Percentiles rank a stretch among this genome's conserved stretches.
phyloP scores from a whole-genome alignment of 2,888 invertebrate species.

The Heliconius erato region DNA sequence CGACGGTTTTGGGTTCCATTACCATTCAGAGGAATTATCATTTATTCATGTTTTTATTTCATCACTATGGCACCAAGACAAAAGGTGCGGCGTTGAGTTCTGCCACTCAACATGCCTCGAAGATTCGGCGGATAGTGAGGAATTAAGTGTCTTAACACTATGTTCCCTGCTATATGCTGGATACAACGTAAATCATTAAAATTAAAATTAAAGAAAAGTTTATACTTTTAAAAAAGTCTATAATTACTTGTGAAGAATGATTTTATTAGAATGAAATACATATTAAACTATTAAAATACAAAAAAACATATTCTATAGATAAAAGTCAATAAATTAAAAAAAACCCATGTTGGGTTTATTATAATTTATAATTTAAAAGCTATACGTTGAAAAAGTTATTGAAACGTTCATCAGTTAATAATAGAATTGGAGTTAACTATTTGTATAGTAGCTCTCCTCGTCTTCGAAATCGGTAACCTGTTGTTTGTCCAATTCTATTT shows the following conservation, averaged over 20 bases:
- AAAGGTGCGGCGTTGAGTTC: no score
- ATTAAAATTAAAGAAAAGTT: no score
- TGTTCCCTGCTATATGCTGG: no score
- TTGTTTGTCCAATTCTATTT: constrained; percentile 46
- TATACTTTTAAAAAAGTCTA: no score
- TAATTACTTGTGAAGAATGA: not conserved
- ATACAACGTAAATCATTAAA: no score
- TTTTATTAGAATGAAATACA: not conserved
- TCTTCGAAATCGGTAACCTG: constrained; percentile 23
- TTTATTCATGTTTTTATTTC: no score
- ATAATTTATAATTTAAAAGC: not conserved
- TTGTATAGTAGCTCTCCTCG: not conserved
- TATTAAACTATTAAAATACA: not conserved
- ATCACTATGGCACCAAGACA: no score
- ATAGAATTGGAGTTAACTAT: constrained; percentile 15
- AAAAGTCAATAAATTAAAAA: not conserved
- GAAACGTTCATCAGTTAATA: not conserved
- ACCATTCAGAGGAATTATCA: no score
- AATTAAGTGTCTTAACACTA: no score
- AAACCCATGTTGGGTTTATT: not conserved
- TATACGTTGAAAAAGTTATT: not conserved
- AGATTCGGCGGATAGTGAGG: no score
- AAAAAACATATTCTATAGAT: not conserved
- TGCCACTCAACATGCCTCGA: no score
- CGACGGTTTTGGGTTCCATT: no score